Conservation (phyloP, 2,888 invertebrate genomes). For the Pachydiplax longipennis region DNA sequence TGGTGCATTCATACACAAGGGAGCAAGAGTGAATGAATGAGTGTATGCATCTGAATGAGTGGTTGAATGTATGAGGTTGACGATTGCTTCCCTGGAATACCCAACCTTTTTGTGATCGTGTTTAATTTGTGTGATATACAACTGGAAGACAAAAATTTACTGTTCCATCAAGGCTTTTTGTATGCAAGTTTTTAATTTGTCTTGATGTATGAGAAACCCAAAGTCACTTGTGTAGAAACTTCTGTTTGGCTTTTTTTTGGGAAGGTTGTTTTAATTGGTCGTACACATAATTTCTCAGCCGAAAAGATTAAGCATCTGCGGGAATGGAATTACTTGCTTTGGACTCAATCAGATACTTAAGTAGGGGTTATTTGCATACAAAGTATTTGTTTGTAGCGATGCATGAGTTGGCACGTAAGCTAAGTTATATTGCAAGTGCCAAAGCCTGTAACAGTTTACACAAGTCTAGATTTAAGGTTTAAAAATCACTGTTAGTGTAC, state of each 20-base stretch:
- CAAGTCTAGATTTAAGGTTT: background rate
- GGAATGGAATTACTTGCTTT: constrained; percentile 15
- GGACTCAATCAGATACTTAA: background rate
- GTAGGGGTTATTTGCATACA: background rate
- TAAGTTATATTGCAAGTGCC: background rate
- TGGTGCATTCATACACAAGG: background rate
- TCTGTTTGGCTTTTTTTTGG: background rate
- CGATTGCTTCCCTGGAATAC: background rate
- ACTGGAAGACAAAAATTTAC: background rate
- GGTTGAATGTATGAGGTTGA: too few relatives aligned
- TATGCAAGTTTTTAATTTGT: background rate
- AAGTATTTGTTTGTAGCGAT: background rate
- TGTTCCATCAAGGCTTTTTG: background rate
- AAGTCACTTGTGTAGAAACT: background rate
- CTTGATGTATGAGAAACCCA: background rate
- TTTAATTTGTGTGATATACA: constrained; percentile 3
- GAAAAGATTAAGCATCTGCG: background rate
- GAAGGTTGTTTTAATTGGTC: background rate
- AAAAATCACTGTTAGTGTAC: background rate
- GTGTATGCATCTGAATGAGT: background rate
- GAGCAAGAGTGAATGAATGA: background rate
- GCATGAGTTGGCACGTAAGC: background rate
- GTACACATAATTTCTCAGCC: background rate
- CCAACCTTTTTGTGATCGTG: constrained; percentile 11
- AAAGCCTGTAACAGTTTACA: background rate